Evolutionary conservation across 2,797 vertebrate species (phyloP), one percentile per base, ranked within the genome.

Genomic region (Mormyrus hasselquistii): DNA sequence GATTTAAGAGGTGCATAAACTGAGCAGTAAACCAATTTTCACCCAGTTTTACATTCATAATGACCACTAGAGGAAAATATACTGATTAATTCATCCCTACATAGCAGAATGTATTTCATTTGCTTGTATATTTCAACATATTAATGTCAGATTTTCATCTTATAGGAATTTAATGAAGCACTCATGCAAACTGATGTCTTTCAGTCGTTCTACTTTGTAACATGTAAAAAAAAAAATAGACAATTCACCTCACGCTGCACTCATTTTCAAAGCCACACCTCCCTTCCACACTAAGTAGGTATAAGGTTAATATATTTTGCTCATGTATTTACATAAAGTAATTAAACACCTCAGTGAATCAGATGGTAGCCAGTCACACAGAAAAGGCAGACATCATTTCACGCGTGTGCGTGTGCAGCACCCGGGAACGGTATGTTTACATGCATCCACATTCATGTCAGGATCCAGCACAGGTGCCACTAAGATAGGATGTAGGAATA

Each of bases 101-200:
- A 55, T 14, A 25, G 59, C 59, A 25, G 62, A 34, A 76, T 87
- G 62, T 22, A 73, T 89, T 89, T 76, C 16, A 69, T 62, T 73
- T 55, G 59, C 47, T 87, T 62, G 55, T 52, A 87, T 85, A 89
- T 50, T 62, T 14, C 47, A 25, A 47, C 44, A 50, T 52, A 69
- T 87, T 86, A 89, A 53, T 87, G 62, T 55, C 83, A 76, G 22
- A 52, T 89, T 86, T 89, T 86, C 57, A 86, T 38, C 16, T 73
- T 49, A 89, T 89, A 86, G 83, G 82, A 86, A 69, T 89, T 86
- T 86, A 89, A 89, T 89, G 59, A 89, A 89, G 59, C 88, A 65
- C 57, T 86, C 83, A 41, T 89, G 83, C 59, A 89, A 89, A 89
- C 50, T 47, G 38, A 87, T 62, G 50, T 87, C 7, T 59, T 55